A percentile compares a stretch with the other conserved stretches of the same genome.
Conservation (phyloP, 2,888 invertebrate species). For the Zygothrica quintamaculata region DNA sequence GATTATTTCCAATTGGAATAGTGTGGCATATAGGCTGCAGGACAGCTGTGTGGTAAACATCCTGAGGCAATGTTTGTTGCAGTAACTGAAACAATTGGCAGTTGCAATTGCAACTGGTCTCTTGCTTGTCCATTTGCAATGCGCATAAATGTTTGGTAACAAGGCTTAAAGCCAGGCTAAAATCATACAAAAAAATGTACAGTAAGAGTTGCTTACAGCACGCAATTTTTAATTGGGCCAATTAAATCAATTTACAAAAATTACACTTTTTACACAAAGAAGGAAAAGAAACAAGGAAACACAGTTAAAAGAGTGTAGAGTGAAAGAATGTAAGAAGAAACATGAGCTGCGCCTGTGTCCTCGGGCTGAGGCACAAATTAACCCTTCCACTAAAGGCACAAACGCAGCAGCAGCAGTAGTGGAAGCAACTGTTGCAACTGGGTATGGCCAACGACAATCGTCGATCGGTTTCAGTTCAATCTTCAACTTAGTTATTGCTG, state of each 20-base stretch:
- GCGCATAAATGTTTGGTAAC: not conserved
- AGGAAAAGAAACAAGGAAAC: constrained; percentile 1
- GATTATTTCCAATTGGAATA: no score
- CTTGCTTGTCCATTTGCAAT: constrained; percentile 28
- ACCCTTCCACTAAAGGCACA: constrained; percentile 64
- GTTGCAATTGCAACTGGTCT: constrained; percentile 38
- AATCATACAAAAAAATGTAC: not conserved
- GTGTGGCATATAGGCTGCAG: constrained; percentile 15
- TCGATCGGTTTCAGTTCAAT: constrained; percentile 45
- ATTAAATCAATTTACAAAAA: constrained; percentile 78
- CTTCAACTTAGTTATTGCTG: constrained; percentile 9
- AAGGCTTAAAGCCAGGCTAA: not conserved
- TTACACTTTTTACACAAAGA: constrained; percentile 65
- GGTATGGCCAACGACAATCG: constrained; percentile 33
- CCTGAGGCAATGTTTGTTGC: constrained; percentile 57
- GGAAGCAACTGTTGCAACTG: constrained; percentile 4
- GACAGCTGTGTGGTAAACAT: constrained; percentile 53
- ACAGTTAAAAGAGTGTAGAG: no score
- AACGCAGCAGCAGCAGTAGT: not conserved
- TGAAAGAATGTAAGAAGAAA: constrained; percentile 26
- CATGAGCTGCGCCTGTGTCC: constrained; percentile 43
- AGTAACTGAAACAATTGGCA: constrained; percentile 28
- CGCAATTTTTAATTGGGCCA: constrained; percentile 71
- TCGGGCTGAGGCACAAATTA: constrained; percentile 50
- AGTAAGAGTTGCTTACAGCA: constrained; percentile 27